Percentiles rank a stretch among this genome's conserved stretches.
Conservation (phyloP, 2,797 vertebrate genomes). For the Myiotriccus ornatus region DNA sequence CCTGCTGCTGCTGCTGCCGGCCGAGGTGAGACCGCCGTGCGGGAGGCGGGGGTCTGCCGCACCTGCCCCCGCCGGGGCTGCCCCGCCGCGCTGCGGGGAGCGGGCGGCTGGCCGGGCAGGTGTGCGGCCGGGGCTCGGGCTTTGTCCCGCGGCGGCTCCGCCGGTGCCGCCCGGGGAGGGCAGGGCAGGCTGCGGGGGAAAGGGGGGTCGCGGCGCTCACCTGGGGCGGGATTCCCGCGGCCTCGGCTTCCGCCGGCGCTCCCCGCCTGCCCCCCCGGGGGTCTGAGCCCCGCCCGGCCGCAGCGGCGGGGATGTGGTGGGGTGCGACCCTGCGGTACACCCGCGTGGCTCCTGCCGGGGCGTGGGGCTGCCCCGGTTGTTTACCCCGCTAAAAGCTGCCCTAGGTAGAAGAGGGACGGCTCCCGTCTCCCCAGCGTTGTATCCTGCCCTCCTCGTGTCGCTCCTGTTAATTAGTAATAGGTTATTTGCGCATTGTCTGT, state of each 20-base stretch:
- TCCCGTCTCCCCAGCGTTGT: not conserved
- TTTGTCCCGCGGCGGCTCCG: not conserved
- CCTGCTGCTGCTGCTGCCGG: not conserved
- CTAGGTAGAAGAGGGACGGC: not conserved
- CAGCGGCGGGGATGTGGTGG: not conserved
- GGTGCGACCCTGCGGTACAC: not conserved
- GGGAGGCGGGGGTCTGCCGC: not conserved
- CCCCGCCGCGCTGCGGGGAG: not conserved
- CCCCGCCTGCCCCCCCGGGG: not conserved
- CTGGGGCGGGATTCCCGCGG: not conserved
- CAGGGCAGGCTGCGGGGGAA: not conserved
- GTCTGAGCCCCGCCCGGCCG: not conserved
- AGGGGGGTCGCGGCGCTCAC: not conserved
- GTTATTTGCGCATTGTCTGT: not conserved
- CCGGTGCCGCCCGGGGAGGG: not conserved
- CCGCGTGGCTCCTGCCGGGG: not conserved
- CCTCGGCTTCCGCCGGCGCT: not conserved
- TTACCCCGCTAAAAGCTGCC: not conserved
- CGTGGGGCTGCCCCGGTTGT: not conserved
- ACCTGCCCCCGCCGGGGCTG: not conserved
- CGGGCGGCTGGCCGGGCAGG: constrained; percentile 16
- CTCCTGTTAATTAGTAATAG: not conserved
- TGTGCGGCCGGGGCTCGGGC: constrained; percentile 24
- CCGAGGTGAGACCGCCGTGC: constrained; percentile 34
- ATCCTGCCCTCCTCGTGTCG: not conserved